Base-by-base conservation (phyloP, 1,140 invertebrate genomes). In the Tribolium madens region DNA sequence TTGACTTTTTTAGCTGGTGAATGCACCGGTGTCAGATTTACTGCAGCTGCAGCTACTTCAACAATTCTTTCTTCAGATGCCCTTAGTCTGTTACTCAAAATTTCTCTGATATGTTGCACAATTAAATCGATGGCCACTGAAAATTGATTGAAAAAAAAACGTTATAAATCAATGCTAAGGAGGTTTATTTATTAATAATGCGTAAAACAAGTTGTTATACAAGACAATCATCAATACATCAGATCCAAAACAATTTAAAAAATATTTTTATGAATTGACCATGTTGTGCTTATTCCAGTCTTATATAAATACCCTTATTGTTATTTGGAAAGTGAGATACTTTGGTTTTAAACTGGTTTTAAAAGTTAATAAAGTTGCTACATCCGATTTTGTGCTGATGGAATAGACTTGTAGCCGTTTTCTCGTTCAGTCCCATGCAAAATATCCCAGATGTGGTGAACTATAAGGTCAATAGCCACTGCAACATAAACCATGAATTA, bases 381-480 rank as follows among this genome's bases (percentile, higher is more conserved):
- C n/a, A 33, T 64, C 57, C 57, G 57, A 64, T 36, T 46, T 75
- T 31, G n/a, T 18, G 73, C 60, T 6, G 52, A 15, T 64, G 73
- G 53, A 14, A 75, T 68, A 7, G 18, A 47, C 46, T 64, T 75
- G 31, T 33, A 5, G 76, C 78, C 75, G 47, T 82, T 82, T 68
- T 80, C 76, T 68, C 64, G 64, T n/a, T 78, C 69, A 48, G 74
- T 76, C 17, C 80, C 89, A 87, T 89, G 92, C 86, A 98, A 92
- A 83, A 97, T 93, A 89, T 98, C 97, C 90, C 95, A 93, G 88
- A 99, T 98, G 91, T 98, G 97, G 87, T 98, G 96, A 84, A 99
- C 97, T 89, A 99, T 98, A 87, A 99, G 91, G 88, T 97, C 96
- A 91, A 99, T 98, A 88, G 97, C 97, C 91, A 99, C 97, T 98